These are phyloP conservation scores for Ichneumoninae sp. DNA, from an alignment of 2,888 invertebrate genomes.

Conservation along the genomic window DNA sequence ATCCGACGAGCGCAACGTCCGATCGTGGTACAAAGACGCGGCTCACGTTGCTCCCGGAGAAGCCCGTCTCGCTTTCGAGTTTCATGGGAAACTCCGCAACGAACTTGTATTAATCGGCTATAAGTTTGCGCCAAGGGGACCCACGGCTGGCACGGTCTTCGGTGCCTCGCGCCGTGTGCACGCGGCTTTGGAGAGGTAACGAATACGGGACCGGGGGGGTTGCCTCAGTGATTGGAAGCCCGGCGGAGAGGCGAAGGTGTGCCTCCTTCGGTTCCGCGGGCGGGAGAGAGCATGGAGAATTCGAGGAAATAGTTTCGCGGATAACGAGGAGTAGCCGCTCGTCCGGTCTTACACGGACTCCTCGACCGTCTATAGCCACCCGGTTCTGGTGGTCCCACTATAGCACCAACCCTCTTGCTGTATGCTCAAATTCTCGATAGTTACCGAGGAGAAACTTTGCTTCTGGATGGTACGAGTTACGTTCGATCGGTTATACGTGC, in stretches of 20 bases:
- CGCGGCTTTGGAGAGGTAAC: not conserved
- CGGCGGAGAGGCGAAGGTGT: not conserved
- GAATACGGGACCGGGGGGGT: constrained; percentile 15
- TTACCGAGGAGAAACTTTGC: constrained; percentile 43
- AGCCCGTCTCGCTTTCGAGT: constrained; percentile 62
- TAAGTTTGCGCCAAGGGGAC: constrained; percentile 78
- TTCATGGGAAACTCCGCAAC: constrained; percentile 63
- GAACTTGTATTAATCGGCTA: constrained; percentile 79
- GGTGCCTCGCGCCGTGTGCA: not conserved
- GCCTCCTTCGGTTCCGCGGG: constrained; percentile 10
- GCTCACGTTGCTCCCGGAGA: constrained; percentile 64
- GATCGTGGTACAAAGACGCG: constrained; percentile 70
- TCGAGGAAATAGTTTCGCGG: constrained; percentile 68
- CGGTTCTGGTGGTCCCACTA: not conserved
- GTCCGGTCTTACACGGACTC: constrained; percentile 47
- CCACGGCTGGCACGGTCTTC: constrained; percentile 34
- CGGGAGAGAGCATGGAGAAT: constrained; percentile 46
- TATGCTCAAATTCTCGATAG: constrained; percentile 39
- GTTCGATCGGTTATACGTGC: constrained; percentile 48
- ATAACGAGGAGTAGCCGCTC: constrained; percentile 64
- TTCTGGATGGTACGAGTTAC: constrained; percentile 18
- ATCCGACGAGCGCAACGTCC: constrained; percentile 36
- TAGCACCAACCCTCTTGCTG: constrained; percentile 17
- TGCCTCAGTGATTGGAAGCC: constrained; percentile 20
- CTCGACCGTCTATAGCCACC: not conserved